These are phyloP conservation scores for Falco punctatus DNA, from an alignment of 2,113 vertebrate genomes.

Conservation along the genomic window DNA sequence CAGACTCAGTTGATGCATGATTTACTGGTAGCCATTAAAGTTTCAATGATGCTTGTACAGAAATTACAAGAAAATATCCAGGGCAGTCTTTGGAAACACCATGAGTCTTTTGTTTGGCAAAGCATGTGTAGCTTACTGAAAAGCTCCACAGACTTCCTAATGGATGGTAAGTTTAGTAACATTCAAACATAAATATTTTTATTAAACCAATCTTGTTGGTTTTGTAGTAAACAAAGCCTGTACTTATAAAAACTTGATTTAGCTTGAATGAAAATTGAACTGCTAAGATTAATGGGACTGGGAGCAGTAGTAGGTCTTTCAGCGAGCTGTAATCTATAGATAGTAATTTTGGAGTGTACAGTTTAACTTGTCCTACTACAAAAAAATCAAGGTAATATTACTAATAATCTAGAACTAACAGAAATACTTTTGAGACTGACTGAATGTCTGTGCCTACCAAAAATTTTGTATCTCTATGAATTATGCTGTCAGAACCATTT, in stretches of 20 bases:
- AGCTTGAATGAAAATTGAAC: neutral
- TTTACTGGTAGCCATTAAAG: constrained; percentile 84
- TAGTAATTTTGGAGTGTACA: neutral
- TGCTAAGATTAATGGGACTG: neutral
- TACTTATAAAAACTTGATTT: neutral
- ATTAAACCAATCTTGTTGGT: neutral
- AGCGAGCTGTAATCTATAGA: neutral
- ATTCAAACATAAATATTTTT: neutral
- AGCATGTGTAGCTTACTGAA: constrained; percentile 83
- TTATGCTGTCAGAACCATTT: neutral
- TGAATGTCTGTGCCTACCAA: neutral
- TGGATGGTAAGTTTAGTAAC: constrained; percentile 80
- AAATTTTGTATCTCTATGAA: neutral
- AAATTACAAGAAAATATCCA: constrained; percentile 77
- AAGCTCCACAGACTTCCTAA: constrained; percentile 82
- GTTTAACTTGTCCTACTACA: neutral
- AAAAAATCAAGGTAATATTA: neutral
- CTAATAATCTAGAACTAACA: neutral
- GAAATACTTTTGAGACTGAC: neutral
- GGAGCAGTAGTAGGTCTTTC: neutral
- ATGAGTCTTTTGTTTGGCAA: constrained; percentile 69
- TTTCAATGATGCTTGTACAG: constrained; percentile 89
- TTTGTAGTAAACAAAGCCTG: neutral
- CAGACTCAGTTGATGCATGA: constrained; percentile 90
- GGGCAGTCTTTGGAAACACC: constrained; percentile 54